These are phyloP conservation scores for Caenorhabditis japonica DNA, from an alignment of 2,888 invertebrate species.

Conservation along the genomic window DNA sequence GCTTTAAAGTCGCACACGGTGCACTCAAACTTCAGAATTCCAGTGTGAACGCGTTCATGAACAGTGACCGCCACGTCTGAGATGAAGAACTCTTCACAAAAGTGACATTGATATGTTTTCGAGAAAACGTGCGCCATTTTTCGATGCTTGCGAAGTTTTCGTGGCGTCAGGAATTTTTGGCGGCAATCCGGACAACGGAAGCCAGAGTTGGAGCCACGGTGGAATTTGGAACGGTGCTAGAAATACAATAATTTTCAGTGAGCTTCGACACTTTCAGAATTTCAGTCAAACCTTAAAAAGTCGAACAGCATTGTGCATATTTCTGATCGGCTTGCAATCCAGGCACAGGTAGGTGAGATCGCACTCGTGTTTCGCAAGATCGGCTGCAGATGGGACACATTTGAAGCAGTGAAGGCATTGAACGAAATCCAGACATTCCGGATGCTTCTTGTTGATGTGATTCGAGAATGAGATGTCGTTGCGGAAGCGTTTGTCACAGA, in stretches of 20 bases:
- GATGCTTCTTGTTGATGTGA: conserved; percentile 76
- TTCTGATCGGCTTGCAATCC: conserved; percentile 76
- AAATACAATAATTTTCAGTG: no score
- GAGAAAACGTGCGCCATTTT: conserved; percentile 77
- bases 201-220: conserved; percentile 72
- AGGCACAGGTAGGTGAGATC: conserved; percentile 75
- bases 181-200: conserved; percentile 76
- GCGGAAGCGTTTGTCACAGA: conserved; percentile 77
- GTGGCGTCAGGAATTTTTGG: conserved; percentile 76
- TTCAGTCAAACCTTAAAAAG: no score
- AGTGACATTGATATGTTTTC: conserved; percentile 76
- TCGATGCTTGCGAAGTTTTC: conserved; percentile 76
- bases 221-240: conserved; percentile 66
- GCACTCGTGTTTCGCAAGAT: conserved; percentile 71
- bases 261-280: no score
- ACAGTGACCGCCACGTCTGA: conserved; percentile 72
- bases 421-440: conserved; percentile 72
- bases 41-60: conserved; percentile 77
- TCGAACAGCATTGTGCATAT: conserved; percentile 71
- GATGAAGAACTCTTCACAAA: conserved; percentile 77
- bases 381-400: conserved; percentile 55
- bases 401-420: conserved; percentile 77
- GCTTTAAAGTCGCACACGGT: conserved; percentile 67
- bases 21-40: conserved; percentile 77
- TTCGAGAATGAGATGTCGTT: conserved; percentile 76